Conservation (phyloP, 2,888 invertebrate species). For the Alentia gelatinosa region DNA sequence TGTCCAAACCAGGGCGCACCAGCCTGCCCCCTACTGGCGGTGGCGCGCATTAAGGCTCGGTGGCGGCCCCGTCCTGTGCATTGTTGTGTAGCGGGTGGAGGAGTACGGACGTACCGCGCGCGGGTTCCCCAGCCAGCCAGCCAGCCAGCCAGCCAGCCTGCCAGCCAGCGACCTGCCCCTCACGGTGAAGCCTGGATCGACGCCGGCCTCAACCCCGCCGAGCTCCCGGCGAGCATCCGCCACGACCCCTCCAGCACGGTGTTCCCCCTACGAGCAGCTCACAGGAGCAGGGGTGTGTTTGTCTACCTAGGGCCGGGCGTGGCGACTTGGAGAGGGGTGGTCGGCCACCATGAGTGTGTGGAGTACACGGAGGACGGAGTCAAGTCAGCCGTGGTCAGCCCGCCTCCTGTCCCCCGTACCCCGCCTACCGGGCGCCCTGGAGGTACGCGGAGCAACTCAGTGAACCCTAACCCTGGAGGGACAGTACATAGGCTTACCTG, state of each 20-base stretch:
- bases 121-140: background rate
- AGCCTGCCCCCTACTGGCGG: background rate
- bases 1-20: background rate
- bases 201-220: background rate
- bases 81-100: conserved; percentile 50
- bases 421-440: background rate
- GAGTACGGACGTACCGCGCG: background rate
- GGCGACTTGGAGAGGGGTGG: background rate
- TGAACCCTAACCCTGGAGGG: background rate
- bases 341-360: conserved; percentile 1
- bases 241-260: background rate
- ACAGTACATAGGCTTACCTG: background rate
- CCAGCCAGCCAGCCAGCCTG: background rate
- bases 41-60: background rate
- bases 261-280: background rate
- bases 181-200: background rate
- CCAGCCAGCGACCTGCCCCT: no score
- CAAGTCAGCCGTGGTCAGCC: background rate
- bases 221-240: background rate
- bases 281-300: background rate
- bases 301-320: no score
- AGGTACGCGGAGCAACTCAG: background rate
- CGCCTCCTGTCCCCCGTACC: background rate
- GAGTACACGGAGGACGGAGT: background rate
- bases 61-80: conserved; percentile 28